These are phyloP conservation scores for Macrobrachium rosenbergii DNA, from an alignment of 1,140 invertebrate species.

Conservation along the genomic window DNA sequence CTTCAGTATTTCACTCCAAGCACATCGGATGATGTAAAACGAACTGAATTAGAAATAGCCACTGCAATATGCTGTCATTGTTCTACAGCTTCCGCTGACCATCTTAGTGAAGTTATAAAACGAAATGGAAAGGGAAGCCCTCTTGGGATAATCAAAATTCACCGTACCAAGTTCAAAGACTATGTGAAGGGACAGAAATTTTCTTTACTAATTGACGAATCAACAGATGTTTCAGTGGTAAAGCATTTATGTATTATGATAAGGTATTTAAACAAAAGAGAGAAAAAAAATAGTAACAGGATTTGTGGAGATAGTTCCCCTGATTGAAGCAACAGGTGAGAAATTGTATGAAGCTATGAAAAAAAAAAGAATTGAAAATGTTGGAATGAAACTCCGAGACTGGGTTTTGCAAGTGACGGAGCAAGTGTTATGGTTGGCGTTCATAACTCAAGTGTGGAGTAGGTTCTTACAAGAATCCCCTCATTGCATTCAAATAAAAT, in stretches of 20 bases:
- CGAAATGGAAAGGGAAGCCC: constrained; percentile 42
- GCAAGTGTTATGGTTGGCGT: constrained; percentile 33
- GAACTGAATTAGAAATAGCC: constrained; percentile 39
- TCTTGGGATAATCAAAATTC: constrained; percentile 22
- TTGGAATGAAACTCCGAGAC: constrained; percentile 8
- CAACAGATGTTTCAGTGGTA: constrained; percentile 22
- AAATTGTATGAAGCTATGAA: constrained; percentile 31
- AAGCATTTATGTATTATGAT: constrained; percentile 37
- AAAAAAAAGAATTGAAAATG: constrained; percentile 6
- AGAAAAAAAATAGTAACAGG: constrained; percentile 35
- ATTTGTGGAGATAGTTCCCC: constrained; percentile 33
- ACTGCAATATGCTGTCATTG: constrained; percentile 37
- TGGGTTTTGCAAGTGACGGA: no score
- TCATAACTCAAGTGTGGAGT: constrained; percentile 34
- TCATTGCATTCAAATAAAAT: constrained; percentile 34
- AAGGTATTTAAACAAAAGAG: constrained; percentile 32
- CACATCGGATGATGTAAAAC: constrained; percentile 37
- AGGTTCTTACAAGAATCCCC: constrained; percentile 36
- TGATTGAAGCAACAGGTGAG: constrained; percentile 43
- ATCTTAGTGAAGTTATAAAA: constrained; percentile 37
- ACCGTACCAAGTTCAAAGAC: constrained; percentile 30
- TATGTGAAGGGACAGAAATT: constrained; percentile 24
- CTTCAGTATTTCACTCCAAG: constrained; percentile 9
- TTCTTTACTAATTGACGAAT: constrained; percentile 34
- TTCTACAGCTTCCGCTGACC: constrained; percentile 37